These are phyloP conservation scores for Aphaenogaster ashmeadi DNA, from an alignment of 1,140 invertebrate species.

Conservation along the genomic window DNA sequence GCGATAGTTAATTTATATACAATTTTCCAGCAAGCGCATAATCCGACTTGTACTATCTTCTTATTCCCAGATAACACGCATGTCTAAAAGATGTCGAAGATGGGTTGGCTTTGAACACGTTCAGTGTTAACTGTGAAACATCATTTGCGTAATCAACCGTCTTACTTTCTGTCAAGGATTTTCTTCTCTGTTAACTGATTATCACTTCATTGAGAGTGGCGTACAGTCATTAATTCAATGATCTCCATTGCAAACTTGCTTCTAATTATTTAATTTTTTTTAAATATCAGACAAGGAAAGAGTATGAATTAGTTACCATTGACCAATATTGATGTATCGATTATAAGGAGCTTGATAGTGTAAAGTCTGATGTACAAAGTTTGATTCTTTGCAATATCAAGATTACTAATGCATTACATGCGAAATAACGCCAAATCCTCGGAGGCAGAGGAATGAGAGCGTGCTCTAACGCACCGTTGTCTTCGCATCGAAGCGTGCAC, in stretches of 20 bases:
- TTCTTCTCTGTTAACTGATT: background rate
- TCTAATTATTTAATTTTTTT: background rate
- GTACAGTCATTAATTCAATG: background rate
- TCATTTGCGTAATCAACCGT: constrained; percentile 33
- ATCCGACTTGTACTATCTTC: constrained; percentile 53
- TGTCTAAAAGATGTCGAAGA: too few relatives aligned
- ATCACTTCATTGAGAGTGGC: background rate
- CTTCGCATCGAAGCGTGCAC: constrained; percentile 65
- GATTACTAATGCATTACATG: background rate
- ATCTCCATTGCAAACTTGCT: background rate
- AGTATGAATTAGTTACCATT: background rate
- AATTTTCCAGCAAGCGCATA: constrained; percentile 27
- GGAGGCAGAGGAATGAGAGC: constrained; percentile 40
- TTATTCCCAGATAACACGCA: too few relatives aligned
- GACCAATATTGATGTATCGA: background rate
- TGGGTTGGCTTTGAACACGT: constrained; percentile 8
- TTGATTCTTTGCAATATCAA: background rate
- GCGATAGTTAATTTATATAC: background rate
- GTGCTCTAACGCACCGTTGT: constrained; percentile 64
- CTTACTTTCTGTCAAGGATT: constrained; percentile 2
- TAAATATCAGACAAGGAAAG: background rate
- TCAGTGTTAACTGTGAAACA: constrained; percentile 13
- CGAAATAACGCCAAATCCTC: constrained; percentile 9
- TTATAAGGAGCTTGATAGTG: background rate
- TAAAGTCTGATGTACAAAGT: background rate